Base-by-base conservation (phyloP, 2,888 invertebrate species). In the Eubasilissa splendida region DNA sequence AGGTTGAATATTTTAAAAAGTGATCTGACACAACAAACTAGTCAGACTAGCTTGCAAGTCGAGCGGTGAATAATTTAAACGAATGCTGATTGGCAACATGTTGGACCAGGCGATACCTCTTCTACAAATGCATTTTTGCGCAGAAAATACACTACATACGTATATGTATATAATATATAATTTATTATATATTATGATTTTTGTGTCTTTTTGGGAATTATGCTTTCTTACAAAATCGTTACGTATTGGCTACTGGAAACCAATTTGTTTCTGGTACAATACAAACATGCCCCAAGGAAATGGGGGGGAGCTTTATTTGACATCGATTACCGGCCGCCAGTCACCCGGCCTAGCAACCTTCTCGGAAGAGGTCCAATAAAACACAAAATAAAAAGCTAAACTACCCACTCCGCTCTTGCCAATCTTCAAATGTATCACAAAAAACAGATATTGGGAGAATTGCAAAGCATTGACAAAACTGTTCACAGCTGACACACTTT, bases 241-340 rank as follows among this genome's bases (percentile, higher is more conserved):
- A 33, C 12, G 31, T 63, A 63, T 33, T 12, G 33, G 31, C 63
- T 33, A 33, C 31, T 68, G 9, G 68, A 14, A 68, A 68, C 42
- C 68, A 68, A 54, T 71, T 71, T 71, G 31, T 56, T 71, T 56
- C 54, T 10, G 53, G 22, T 12, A 42, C 71, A 2, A 53, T 31
- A 31, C 65, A 76, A 76, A 76, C 65, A 65, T 22, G 65, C 53
- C 53, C 53, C 54, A 66, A 76, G 76, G 76, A 76, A 76, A 56
- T 66, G 76, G 66, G 12, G 59, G 56, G 33, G 42, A 59, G 22
- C 54, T 77, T 77, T 77, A 77, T 77, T 77, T 77, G 77, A 77
- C 77, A 77, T 77, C 70, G 68, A 77, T 77, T 77, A 77, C 77
- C 70, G 70, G 70, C 70, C 56, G 71, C 71, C 71, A 56, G 56